phyloP scores from a whole-genome alignment of 1,140 invertebrate genomes.

The Zaprionus tsacasi region DNA sequence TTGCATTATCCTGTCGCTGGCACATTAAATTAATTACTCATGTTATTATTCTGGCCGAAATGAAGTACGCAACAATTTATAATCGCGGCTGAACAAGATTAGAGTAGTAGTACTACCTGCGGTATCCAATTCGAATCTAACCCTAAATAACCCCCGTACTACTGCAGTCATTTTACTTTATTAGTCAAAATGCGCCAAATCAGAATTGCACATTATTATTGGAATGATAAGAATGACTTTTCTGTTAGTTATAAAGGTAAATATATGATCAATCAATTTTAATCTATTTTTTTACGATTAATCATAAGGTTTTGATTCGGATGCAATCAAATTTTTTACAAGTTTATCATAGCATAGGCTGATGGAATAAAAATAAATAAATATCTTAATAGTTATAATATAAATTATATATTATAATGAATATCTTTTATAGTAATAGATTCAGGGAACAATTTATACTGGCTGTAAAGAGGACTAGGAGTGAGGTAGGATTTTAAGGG shows the following conservation, averaged over 20 bases:
- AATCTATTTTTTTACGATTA: too few relatives aligned
- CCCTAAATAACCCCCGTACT: background rate
- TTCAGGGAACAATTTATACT: background rate
- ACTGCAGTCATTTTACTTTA: slow-evolving; percentile 72
- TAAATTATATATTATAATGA: too few relatives aligned
- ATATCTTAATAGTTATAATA: too few relatives aligned
- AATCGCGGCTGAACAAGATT: slow-evolving; percentile 80
- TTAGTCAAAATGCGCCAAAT: slow-evolving; percentile 76
- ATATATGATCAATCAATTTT: slow-evolving; percentile 57
- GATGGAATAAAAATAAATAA: too few relatives aligned
- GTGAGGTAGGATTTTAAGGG: background rate
- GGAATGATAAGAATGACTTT: background rate
- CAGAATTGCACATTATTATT: slow-evolving; percentile 68
- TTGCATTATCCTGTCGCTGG: slow-evolving; percentile 67
- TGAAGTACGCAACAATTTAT: slow-evolving; percentile 84
- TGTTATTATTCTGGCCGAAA: slow-evolving; percentile 82
- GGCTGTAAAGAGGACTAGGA: background rate
- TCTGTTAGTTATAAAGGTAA: slow-evolving; percentile 64
- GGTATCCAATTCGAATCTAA: slow-evolving; percentile 44
- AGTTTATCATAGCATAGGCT: too few relatives aligned
- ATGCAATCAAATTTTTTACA: too few relatives aligned
- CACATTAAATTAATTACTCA: slow-evolving; percentile 84
- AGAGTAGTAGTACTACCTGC: slow-evolving; percentile 76
- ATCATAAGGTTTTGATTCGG: too few relatives aligned
- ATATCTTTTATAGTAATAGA: background rate